Evolutionary conservation across 2,888 invertebrate genomes (phyloP), one percentile per base, ranked within the genome.

Genomic region (Pollenia angustigena): DNA sequence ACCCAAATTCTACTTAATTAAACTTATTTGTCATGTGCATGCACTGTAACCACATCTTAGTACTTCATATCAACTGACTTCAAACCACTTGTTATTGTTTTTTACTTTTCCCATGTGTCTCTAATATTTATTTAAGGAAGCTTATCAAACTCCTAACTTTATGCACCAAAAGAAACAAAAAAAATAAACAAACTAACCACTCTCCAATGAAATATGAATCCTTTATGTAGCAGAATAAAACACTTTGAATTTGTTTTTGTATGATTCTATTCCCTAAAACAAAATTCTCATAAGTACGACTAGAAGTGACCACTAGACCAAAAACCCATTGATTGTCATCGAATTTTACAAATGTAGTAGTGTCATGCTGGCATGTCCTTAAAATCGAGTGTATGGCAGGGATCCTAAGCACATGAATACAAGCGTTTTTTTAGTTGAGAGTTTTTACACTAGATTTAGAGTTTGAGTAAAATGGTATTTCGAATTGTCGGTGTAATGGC

Each of bases 321-420:
- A 92, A 91, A 92, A 91, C 92, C 87, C 92, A 92, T 92, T 92
- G 92, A 92, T 92, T 92, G 92, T 92, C 92, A 92, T 91, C 92
- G 91, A 92, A 92, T 62, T 81, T 58, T 62, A 32, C 52, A 76
- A 72, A 56, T 74, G 66, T 14, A 58, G 56, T 44, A 50, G 74
- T 66, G 48, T 64, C 48, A 14, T 56, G 4, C 48, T 50, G 40
- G 58, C 40, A 81, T 60, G 68, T 75, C 68, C 81, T 81, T 75
- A 42, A 66, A 66, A 81, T 66, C 58, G 74, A 66, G 58, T 75
- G 44, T 32, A 72, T 50, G 60, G 54, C 60, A 72, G 75, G 32
- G 71, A 71, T 44, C 44, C 60, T 32, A 6, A 32, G 58, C 44
- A 58, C 68, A 72, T 62, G 69, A 69, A 64, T 69, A 64, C 56